Conservation (phyloP, 2,797 vertebrate species). For the Clarias laeviceps region DNA sequence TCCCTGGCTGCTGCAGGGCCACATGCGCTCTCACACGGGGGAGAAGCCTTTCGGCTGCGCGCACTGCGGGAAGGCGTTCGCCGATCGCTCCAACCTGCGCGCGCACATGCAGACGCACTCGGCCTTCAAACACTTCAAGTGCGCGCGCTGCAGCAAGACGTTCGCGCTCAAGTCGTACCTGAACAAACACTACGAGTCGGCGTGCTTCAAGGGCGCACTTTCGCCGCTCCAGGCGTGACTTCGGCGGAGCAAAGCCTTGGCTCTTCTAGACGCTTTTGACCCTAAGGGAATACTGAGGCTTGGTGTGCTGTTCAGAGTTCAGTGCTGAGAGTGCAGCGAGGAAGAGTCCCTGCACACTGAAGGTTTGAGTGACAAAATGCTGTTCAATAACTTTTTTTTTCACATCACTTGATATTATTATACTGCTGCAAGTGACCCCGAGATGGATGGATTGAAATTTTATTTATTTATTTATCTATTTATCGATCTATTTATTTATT, state of each 20-base stretch:
- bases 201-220: constrained; percentile 89
- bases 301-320: constrained; percentile 75
- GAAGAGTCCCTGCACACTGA: constrained; percentile 53
- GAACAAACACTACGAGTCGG: constrained; percentile 97
- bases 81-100: constrained; percentile 93
- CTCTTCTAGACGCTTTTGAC: constrained; percentile 65
- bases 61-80: constrained; percentile 93
- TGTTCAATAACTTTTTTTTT: constrained; percentile 56
- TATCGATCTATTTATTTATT: constrained; percentile 53
- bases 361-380: constrained; percentile 59
- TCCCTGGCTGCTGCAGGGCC: constrained; percentile 92
- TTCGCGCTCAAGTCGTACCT: constrained; percentile 97
- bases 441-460: constrained; percentile 65
- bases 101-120: constrained; percentile 98
- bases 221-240: constrained; percentile 81
- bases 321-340: constrained; percentile 54
- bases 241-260: neutral
- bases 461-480: constrained; percentile 48
- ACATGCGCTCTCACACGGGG: constrained; percentile 94
- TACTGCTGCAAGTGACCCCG: constrained; percentile 83
- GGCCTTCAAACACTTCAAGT: constrained; percentile 95
- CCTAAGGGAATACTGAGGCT: constrained; percentile 74
- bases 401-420: constrained; percentile 75
- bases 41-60: constrained; percentile 94
- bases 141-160: constrained; percentile 94